Conservation (phyloP, 2,888 invertebrate species). For the Apomyelois bistriatella region DNA sequence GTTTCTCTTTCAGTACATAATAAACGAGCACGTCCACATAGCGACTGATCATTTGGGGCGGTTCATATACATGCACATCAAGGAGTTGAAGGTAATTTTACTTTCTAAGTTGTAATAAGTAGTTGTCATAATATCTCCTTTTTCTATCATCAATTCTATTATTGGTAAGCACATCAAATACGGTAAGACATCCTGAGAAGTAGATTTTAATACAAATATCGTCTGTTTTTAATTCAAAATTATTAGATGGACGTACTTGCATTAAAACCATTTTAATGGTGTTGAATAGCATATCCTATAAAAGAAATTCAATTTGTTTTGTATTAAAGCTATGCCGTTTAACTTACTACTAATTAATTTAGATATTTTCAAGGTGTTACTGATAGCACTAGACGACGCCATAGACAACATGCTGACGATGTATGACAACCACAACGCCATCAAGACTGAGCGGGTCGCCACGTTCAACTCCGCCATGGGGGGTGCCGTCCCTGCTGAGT, state of each 20-base stretch:
- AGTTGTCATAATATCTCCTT: no score
- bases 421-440: slow-evolving; percentile 71
- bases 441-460: slow-evolving; percentile 60
- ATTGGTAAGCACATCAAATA: no score
- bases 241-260: no score
- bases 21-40: slow-evolving; percentile 67
- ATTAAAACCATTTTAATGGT: no score
- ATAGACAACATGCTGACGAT: slow-evolving; percentile 73
- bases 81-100: slow-evolving; percentile 59
- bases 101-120: no score
- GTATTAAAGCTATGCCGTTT: no score
- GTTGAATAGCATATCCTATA: no score
- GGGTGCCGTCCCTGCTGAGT: slow-evolving; percentile 64
- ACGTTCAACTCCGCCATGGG: slow-evolving; percentile 54
- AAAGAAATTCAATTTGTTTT: no score
- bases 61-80: slow-evolving; percentile 63
- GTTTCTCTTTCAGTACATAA: slow-evolving; percentile 56
- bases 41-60: slow-evolving; percentile 67
- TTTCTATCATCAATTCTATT: no score
- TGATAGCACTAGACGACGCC: slow-evolving; percentile 65
- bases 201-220: no score
- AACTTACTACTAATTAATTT: neutral
- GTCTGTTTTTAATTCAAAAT: no score
- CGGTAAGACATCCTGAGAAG: no score
- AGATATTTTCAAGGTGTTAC: slow-evolving; percentile 44